Conservation (phyloP, 2,888 invertebrate genomes). For the Eristalis pertinax region DNA sequence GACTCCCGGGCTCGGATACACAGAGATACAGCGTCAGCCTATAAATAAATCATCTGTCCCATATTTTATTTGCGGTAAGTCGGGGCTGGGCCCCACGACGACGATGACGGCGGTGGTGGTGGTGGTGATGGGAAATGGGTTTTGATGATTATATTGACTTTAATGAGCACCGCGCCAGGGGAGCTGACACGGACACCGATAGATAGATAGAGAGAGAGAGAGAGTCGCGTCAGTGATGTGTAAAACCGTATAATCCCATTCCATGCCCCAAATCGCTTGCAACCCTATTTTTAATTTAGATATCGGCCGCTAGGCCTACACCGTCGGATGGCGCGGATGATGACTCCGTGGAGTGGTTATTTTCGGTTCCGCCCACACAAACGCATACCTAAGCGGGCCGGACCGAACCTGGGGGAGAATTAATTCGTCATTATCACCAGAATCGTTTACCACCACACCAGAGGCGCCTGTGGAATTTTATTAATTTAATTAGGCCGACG, state of each 20-base stretch:
- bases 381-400: not conserved
- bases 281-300: slow-evolving; percentile 57
- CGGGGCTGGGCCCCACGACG: not conserved
- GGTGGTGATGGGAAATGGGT: slow-evolving; percentile 28
- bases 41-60: slow-evolving; percentile 70
- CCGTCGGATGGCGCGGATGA: not conserved
- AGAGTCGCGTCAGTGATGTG: slow-evolving; percentile 1
- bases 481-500: slow-evolving; percentile 57
- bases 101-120: not conserved
- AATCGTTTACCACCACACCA: slow-evolving; percentile 36
- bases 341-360: slow-evolving; percentile 22
- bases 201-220: not conserved
- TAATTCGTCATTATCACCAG: slow-evolving; percentile 51
- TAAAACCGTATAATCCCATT: slow-evolving; percentile 14
- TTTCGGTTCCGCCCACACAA: slow-evolving; percentile 34
- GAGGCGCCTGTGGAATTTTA: slow-evolving; percentile 54
- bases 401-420: slow-evolving; percentile 19
- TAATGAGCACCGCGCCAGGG: slow-evolving; percentile 41
- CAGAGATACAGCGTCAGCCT: slow-evolving; percentile 27
- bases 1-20: not conserved
- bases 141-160: slow-evolving; percentile 67
- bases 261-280: slow-evolving; percentile 56
- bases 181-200: too few species aligned
- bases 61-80: slow-evolving; percentile 63
- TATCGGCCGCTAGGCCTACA: not conserved